Percentiles rank a stretch among this genome's conserved stretches.
These are phyloP conservation scores for Dynastes tityus DNA, from an alignment of 2,888 invertebrate genomes.

Conservation along the genomic window DNA sequence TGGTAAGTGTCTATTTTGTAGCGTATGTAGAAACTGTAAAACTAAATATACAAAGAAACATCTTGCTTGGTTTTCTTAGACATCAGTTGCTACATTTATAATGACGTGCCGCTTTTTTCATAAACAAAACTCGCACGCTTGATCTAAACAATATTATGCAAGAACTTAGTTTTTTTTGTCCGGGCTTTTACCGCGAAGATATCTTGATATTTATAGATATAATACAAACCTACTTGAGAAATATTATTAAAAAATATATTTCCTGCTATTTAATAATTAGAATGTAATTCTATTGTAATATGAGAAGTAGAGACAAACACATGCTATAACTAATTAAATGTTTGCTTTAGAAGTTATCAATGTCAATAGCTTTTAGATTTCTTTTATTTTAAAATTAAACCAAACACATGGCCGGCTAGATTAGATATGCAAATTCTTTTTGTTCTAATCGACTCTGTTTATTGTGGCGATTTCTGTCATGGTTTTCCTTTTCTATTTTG, in stretches of 20 bases:
- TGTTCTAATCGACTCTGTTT: neutral
- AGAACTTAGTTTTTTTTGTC: neutral
- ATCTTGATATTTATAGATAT: neutral
- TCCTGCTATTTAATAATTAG: too few relatives aligned
- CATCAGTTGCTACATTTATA: neutral
- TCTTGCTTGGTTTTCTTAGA: slow-evolving; percentile 21
- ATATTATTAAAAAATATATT: too few relatives aligned
- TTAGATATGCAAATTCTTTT: neutral
- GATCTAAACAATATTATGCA: slow-evolving; percentile 21
- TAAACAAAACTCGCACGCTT: neutral
- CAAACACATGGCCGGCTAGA: neutral
- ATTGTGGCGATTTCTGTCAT: too few relatives aligned
- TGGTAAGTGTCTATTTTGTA: slow-evolving; percentile 74
- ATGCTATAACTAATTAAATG: neutral
- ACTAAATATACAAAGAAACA: neutral
- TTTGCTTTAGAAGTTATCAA: slow-evolving; percentile 25
- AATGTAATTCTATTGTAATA: neutral
- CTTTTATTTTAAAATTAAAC: slow-evolving; percentile 37
- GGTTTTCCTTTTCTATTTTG: too few relatives aligned
- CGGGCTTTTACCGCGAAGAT: neutral
- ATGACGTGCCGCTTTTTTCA: neutral
- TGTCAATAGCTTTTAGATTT: slow-evolving; percentile 12
- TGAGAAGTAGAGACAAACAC: neutral
- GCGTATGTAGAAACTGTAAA: neutral
- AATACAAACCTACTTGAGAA: neutral